Evolutionary conservation across 2,888 invertebrate genomes (phyloP), one percentile per base, ranked within the genome.

Genomic region (Zaprionus obscuricornis): DNA sequence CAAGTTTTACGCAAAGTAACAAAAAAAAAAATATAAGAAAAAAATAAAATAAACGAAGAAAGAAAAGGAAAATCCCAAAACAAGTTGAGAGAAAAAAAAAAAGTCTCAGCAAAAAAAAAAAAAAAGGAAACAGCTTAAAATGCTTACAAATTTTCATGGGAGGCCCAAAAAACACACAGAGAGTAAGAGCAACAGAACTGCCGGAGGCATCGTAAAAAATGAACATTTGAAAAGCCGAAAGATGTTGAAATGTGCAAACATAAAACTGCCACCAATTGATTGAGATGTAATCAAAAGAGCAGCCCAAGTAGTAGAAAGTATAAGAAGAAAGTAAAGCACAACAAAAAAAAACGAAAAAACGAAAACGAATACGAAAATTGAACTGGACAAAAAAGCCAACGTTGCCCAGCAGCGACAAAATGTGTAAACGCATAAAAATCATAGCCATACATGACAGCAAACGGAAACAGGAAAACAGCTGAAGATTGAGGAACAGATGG

Each of bases 221-320:
- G 58, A 69, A 58, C 83, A 85, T 78, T 73, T 67, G 34, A 60
- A 66, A 59, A 42, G 74, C 70, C 79, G 59, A 79, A 76, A 81
- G 67, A 62, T 71, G 77, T 68, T 58, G 68, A 71, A 81, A 81
- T 85, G 82, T 74, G 77, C 68, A 66, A 74, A 68, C 84, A 81
- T 83, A 81, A 86, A 86, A 81, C 72, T 63, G 78, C 74, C 85
- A 66, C 78, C 82, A 82, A 86, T 81, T 84, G 86, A 86, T 86
- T 84, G 86, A 84, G 85, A 83, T 84, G 85, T 86, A 78, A 86
- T 86, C 82, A 74, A 81, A 77, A 69, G 49, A 59, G 54, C 50
- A 65, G 62, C 49, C 57, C 54, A 59, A 68, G 39, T 27, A 49
- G 56, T 45, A 58, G 33, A 55, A 64, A 34, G 27, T n/a, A 54